phyloP scores from a whole-genome alignment of 2,888 invertebrate species.

The Latrodectus hesperus region DNA sequence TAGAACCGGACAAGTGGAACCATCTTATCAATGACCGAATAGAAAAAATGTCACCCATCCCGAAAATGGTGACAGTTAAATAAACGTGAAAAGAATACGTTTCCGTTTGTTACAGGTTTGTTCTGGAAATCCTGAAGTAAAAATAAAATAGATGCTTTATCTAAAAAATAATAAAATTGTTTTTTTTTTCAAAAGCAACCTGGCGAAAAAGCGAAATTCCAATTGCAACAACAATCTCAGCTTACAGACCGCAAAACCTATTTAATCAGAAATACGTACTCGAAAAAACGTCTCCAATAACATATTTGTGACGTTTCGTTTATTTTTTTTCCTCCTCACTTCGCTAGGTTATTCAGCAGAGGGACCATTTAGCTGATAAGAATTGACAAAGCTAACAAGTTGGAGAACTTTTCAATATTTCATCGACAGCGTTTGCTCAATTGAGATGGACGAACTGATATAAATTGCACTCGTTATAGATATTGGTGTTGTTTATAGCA shows the following conservation, averaged over 20 bases:
- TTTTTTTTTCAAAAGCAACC: conserved; percentile 13
- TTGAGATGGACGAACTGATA: no score
- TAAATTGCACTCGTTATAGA: no score
- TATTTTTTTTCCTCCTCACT: neutral
- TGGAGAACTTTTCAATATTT: conserved; percentile 29
- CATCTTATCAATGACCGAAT: no score
- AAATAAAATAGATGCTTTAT: neutral
- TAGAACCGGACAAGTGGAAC: no score
- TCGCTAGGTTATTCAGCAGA: neutral
- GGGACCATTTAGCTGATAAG: conserved; percentile 20
- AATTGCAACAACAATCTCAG: neutral
- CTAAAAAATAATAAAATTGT: conserved; percentile 4
- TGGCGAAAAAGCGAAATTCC: conserved; percentile 16
- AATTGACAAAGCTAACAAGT: conserved; percentile 47
- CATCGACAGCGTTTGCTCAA: conserved; percentile 20
- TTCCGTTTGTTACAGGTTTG: no score
- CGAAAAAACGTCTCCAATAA: conserved; percentile 7
- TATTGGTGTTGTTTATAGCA: no score
- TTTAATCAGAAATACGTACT: conserved; percentile 21
- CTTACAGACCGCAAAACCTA: conserved; percentile 8
- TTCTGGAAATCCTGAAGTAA: no score
- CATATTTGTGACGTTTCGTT: neutral
- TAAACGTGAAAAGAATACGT: no score
- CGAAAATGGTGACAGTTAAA: no score
- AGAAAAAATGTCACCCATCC: no score